phyloP scores from a whole-genome alignment of 2,888 invertebrate genomes.

The Pammene aurita region DNA sequence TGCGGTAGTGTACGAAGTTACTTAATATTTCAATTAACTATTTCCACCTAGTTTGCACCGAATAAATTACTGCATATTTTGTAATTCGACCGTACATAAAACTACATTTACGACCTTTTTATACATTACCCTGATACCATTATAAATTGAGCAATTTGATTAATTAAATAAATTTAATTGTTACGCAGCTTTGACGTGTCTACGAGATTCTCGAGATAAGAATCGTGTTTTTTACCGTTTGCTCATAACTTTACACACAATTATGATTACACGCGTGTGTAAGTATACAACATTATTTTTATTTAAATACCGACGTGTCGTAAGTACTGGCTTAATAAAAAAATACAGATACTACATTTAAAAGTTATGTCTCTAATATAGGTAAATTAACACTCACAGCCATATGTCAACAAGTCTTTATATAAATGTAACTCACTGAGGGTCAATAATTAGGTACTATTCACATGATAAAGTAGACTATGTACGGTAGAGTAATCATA shows the following conservation, averaged over 20 bases:
- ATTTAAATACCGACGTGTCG: not conserved
- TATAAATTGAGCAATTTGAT: conserved; percentile 24
- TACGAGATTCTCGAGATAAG: conserved; percentile 19
- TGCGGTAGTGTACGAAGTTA: conserved; percentile 17
- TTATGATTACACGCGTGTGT: conserved; percentile 6
- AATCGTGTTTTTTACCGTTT: conserved; percentile 14
- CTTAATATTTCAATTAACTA: conserved; percentile 35
- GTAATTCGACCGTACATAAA: conserved; percentile 20
- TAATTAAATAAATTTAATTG: conserved; percentile 26
- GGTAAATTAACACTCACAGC: no score
- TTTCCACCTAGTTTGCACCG: conserved; percentile 33
- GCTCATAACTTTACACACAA: conserved; percentile 13
- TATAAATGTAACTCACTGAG: no score
- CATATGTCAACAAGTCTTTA: no score
- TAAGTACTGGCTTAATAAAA: no score
- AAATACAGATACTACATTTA: no score
- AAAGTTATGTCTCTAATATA: no score
- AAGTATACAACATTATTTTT: not conserved
- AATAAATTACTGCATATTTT: conserved; percentile 36
- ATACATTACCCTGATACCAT: conserved; percentile 25
- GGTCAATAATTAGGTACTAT: no score
- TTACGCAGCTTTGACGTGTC: conserved; percentile 22
- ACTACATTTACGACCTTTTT: conserved; percentile 34
- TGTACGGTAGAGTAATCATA: not conserved
- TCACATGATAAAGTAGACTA: not conserved